Evolutionary conservation across 2,113 vertebrate genomes (phyloP).

Genomic region (Salvator merianae): DNA sequence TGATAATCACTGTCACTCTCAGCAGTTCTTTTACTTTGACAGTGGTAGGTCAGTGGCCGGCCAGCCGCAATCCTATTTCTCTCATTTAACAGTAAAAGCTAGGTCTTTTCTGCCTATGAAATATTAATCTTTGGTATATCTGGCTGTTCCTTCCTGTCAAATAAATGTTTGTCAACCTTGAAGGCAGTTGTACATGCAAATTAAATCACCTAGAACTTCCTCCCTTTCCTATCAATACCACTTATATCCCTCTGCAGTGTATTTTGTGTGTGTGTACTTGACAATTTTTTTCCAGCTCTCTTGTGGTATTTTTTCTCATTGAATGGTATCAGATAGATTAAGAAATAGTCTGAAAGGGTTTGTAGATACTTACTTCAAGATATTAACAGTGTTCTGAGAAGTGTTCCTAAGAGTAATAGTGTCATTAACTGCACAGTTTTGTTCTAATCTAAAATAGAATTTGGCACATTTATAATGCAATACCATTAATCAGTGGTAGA

Average conservation of each 20-base stretch:
- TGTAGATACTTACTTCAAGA: neutral
- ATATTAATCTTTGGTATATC: conserved; percentile 56
- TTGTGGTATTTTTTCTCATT: conserved; percentile 5
- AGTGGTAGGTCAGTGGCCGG: conserved; percentile 28
- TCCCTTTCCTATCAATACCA: conserved; percentile 13
- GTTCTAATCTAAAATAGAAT: neutral
- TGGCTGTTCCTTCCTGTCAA: conserved; percentile 44
- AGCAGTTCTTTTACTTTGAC: conserved; percentile 20
- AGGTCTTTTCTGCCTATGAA: conserved; percentile 53
- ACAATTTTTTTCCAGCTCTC: neutral
- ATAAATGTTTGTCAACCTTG: conserved; percentile 44
- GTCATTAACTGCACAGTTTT: neutral
- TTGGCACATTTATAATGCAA: neutral
- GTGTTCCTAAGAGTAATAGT: conserved; percentile 1
- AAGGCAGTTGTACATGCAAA: conserved; percentile 51
- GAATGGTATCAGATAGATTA: conserved; percentile 6
- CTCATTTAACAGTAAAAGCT: conserved; percentile 41
- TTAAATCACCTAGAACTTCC: conserved; percentile 34
- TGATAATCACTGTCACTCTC: conserved; percentile 7
- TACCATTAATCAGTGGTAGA: too few species aligned
- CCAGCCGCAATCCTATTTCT: conserved; percentile 22
- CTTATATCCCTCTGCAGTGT: neutral
- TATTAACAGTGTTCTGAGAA: neutral
- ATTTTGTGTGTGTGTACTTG: conserved; percentile 8
- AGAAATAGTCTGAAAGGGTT: neutral